Evolutionary conservation across 1,140 invertebrate species (phyloP).

Genomic region (Bombus waltoni): DNA sequence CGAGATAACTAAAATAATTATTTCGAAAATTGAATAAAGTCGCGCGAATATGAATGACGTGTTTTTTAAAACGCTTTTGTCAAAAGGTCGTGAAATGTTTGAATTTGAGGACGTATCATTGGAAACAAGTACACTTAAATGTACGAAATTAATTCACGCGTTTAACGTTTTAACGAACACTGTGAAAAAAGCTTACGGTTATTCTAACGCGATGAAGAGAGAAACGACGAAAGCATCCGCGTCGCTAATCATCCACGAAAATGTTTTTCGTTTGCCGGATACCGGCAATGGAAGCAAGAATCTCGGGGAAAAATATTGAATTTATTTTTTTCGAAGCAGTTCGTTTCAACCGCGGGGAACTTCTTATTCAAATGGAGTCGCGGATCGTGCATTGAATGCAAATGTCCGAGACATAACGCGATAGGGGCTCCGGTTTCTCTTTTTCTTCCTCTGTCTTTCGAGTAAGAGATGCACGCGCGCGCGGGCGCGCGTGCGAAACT

Average conservation of each 20-base stretch:
- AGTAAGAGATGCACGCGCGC: background rate
- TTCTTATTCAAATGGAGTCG: constrained; percentile 68
- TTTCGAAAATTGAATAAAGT: no score
- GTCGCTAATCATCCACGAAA: constrained; percentile 25
- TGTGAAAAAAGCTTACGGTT: no score
- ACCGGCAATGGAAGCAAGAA: background rate
- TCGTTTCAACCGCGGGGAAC: constrained; percentile 57
- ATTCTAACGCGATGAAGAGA: no score
- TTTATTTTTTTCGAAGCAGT: constrained; percentile 44
- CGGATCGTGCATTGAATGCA: constrained; percentile 69
- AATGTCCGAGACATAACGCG: constrained; percentile 62
- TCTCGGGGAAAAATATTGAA: constrained; percentile 46
- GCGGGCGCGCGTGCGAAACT: constrained; percentile 54
- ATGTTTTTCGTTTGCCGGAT: constrained; percentile 3
- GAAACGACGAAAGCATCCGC: no score
- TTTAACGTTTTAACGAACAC: no score
- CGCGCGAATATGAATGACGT: no score
- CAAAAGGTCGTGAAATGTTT: no score
- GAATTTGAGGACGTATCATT: no score
- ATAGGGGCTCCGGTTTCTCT: constrained; percentile 47
- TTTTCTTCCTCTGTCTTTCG: constrained; percentile 12
- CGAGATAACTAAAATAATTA: no score
- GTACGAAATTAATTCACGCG: no score
- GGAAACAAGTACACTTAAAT: no score
- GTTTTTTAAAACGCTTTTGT: no score